These are phyloP conservation scores for Leucoma salicis DNA, from an alignment of 2,888 invertebrate genomes.

Conservation along the genomic window DNA sequence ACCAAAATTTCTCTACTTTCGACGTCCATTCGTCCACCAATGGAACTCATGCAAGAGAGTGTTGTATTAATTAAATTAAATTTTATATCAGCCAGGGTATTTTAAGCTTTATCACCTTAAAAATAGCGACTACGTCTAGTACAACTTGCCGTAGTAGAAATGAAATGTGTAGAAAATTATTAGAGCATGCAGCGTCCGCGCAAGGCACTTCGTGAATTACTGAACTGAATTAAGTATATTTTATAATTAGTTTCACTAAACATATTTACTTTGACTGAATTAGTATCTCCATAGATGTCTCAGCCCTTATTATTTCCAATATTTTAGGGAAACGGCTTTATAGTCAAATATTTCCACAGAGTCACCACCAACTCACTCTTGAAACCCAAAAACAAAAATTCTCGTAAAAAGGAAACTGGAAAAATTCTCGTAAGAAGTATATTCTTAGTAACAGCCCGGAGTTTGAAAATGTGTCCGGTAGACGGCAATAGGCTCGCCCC, in stretches of 20 bases:
- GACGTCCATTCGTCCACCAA: slow-evolving; percentile 59
- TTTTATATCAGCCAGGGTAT: slow-evolving; percentile 37
- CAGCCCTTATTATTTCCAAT: no score
- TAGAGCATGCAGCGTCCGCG: slow-evolving; percentile 69
- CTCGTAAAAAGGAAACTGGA: no score
- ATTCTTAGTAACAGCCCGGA: no score
- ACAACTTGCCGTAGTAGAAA: slow-evolving; percentile 55
- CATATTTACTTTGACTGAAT: slow-evolving; percentile 14
- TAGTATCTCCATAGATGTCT: neutral
- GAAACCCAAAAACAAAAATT: no score
- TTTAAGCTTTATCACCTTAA: slow-evolving; percentile 22
- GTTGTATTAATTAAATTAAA: slow-evolving; percentile 60
- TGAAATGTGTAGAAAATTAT: slow-evolving; percentile 70
- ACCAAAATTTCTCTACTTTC: slow-evolving; percentile 72
- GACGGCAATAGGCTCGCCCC: no score
- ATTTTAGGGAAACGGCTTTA: no score
- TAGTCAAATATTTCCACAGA: no score
- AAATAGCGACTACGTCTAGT: slow-evolving; percentile 15
- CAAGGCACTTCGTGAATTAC: slow-evolving; percentile 62
- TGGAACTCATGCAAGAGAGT: slow-evolving; percentile 57
- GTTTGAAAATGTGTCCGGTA: no score
- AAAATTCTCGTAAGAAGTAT: no score
- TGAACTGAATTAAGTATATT: slow-evolving; percentile 70
- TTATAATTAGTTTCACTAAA: slow-evolving; percentile 42
- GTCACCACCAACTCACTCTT: no score